Evolutionary conservation across 1,140 invertebrate species (phyloP), one percentile per base, ranked within the genome.

Genomic region (Globodera rostochiensis): DNA sequence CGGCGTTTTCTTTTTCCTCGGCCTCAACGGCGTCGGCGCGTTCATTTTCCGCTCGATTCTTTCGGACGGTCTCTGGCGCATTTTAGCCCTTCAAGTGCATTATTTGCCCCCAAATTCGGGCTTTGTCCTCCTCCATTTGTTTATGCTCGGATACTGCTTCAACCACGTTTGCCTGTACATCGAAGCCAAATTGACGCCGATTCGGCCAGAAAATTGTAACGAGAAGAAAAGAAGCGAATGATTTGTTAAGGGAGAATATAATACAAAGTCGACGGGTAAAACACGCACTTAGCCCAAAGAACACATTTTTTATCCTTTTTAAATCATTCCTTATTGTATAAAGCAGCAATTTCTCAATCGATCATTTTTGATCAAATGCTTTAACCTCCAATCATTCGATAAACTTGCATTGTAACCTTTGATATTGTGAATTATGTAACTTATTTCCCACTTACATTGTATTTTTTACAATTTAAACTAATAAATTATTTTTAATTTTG

Each of bases 1-100:
- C 53, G 89, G 88, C 79, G 85, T 87, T 5, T 89, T 89, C 76
- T 89, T 90, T 84, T 89, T 89, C 60, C 75, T 89, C 5, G 84
- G 84, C n/a, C 66, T 77, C 11, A 82, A 75, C 73, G 88, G 82
- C 5, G 77, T 86, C 46, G 88, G 88, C 15, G 79, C 81, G 19
- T 82, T 79, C 21, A 88, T 90, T 70, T 88, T 90, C 78, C 71
- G 53, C 21, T 77, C 82, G 25, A 78, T 89, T 11, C 79, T 90
- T n/a, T 57, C 85, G 15, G 64, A 80, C 46, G 88, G 88, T 57
- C 74, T 86, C 11, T 49, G 50, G 45, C 45, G 77, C 57, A 74
- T 82, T 36, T 67, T 77, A 4, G 77, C 73, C 49, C 73, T 85
- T n/a, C 25, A 83, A 53, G 80, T 88, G 57, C 45, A 36, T 36